Evolutionary conservation across 2,888 invertebrate genomes (phyloP).

Genomic region (Orthonychiurus folsomi): DNA sequence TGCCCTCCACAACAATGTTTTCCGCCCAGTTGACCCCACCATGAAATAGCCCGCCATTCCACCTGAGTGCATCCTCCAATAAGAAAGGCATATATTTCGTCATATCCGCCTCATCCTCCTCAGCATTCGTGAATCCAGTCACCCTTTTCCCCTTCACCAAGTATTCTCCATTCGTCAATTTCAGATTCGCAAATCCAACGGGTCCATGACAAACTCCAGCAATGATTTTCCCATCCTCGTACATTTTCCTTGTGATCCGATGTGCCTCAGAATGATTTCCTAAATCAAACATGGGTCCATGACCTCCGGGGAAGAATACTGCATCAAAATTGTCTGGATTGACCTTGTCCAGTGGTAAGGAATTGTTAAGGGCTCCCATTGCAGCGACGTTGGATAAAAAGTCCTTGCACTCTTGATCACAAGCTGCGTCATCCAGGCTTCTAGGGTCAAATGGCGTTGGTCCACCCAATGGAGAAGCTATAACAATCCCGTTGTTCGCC

Average conservation of each 20-base stretch:
- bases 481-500: neutral
- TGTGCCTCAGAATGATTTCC: neutral
- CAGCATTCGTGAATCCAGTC: conserved; percentile 10
- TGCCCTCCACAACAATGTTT: conserved; percentile 8
- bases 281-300: conserved; percentile 11
- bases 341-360: neutral
- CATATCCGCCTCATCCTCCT: conserved; percentile 4
- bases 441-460: conserved; percentile 6
- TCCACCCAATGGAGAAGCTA: conserved; percentile 7
- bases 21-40: conserved; percentile 4
- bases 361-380: conserved; percentile 6
- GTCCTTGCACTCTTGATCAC: neutral
- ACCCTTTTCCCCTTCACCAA: conserved; percentile 6
- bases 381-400: conserved; percentile 7
- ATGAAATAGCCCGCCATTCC: conserved; percentile 2
- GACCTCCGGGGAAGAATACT: conserved; percentile 10
- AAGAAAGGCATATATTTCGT: neutral
- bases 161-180: conserved; percentile 5
- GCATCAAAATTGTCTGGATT: neutral
- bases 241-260: neutral
- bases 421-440: neutral
- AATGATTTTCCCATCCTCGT: neutral
- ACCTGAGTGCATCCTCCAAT: neutral
- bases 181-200: conserved; percentile 3
- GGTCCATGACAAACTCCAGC: conserved; percentile 9